Percentiles rank a stretch among this genome's conserved stretches.
Conservation (phyloP, 2,113 vertebrate genomes). For the Lasiurus borealis region DNA sequence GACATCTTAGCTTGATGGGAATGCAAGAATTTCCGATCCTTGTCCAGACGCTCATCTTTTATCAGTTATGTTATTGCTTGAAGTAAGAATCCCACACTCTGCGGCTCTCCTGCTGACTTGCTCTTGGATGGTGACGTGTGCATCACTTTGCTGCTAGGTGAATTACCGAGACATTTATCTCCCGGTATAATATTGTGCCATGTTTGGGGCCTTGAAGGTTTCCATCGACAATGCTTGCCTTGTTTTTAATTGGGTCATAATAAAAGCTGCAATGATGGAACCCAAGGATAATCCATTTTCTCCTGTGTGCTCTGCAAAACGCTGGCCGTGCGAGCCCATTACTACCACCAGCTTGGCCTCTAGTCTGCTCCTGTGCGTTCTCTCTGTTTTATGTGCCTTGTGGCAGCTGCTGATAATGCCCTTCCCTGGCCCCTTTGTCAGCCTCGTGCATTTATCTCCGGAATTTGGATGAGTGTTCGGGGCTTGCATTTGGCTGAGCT, state of each 20-base stretch:
- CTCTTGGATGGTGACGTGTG: background rate
- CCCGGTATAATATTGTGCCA: background rate
- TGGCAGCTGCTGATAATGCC: too few species aligned
- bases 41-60: background rate
- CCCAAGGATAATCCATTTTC: background rate
- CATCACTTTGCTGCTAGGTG: background rate
- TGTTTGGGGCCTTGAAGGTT: background rate
- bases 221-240: background rate
- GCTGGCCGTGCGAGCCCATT: background rate
- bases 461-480: background rate
- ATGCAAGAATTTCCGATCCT: background rate
- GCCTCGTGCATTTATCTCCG: background rate
- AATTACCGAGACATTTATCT: background rate
- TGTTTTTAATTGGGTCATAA: background rate
- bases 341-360: background rate
- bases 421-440: background rate
- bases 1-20: background rate
- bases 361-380: background rate
- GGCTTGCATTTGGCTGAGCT: background rate
- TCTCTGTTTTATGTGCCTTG: background rate
- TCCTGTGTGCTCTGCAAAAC: background rate
- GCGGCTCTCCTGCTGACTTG: background rate
- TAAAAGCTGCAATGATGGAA: background rate
- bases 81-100: too few species aligned
- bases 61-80: background rate